Percentiles rank a stretch among this genome's conserved stretches.
Evolutionary conservation across 2,113 vertebrate genomes (phyloP).

Genomic region (Ginglymostoma cirratum): DNA sequence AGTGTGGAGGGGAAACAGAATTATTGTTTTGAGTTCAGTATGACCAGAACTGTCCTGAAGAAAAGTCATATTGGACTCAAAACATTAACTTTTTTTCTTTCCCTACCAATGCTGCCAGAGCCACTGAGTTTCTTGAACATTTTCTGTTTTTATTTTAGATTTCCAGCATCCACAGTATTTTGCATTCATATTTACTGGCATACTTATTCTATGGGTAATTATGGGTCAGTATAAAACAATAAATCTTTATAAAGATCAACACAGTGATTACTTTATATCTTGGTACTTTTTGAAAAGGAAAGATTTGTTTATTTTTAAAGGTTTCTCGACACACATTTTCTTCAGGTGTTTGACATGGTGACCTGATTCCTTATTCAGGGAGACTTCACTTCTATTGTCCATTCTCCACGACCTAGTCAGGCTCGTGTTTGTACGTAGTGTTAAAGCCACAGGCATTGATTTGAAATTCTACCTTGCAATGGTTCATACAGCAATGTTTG

Average conservation of each 20-base stretch:
- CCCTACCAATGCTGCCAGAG: too few species aligned
- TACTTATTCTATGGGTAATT: neutral
- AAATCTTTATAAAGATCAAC: neutral
- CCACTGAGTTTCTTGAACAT: too few species aligned
- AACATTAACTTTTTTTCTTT: too few species aligned
- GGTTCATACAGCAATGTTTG: constrained; percentile 4
- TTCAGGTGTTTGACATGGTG: neutral
- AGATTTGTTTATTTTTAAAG: neutral
- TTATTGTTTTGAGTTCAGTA: too few species aligned
- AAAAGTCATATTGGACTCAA: too few species aligned
- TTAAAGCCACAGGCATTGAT: neutral
- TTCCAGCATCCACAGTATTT: too few species aligned
- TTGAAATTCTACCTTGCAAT: neutral
- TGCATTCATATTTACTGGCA: too few species aligned
- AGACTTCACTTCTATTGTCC: neutral
- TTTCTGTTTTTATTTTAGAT: too few species aligned
- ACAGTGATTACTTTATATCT: neutral
- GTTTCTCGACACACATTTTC: neutral
- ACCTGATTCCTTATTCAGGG: neutral
- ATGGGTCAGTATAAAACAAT: neutral
- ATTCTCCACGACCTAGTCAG: neutral
- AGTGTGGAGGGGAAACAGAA: too few species aligned
- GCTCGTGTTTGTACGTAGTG: neutral
- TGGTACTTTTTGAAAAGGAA: neutral
- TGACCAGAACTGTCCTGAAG: too few species aligned